A percentile compares a stretch with the other conserved stretches of the same genome.
Evolutionary conservation across 2,113 vertebrate genomes (phyloP).

Genomic region (Puma concolor): DNA sequence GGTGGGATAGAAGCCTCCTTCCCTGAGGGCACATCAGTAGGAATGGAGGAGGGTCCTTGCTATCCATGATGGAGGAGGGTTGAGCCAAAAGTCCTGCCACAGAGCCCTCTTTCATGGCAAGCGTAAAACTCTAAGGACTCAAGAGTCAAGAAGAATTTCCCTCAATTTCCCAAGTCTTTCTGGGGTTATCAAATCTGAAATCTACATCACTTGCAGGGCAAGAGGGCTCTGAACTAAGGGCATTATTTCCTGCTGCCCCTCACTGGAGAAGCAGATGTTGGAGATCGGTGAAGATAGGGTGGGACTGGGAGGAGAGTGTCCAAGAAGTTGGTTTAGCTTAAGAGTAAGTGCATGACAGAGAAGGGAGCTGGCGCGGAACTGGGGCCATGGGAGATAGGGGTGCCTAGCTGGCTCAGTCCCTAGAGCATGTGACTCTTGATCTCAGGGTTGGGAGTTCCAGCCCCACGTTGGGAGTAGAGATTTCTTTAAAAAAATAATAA

Average conservation of each 20-base stretch:
- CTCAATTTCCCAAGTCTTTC: neutral
- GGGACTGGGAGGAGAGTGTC: neutral
- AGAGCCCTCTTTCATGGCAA: neutral
- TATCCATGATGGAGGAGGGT: neutral
- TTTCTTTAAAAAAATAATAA: neutral
- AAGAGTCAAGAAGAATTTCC: neutral
- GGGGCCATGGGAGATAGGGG: neutral
- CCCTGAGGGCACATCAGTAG: neutral
- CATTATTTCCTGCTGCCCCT: neutral
- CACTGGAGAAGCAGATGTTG: neutral
- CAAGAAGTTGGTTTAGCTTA: neutral
- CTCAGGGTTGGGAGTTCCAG: neutral
- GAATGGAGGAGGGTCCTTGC: neutral
- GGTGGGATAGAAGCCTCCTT: neutral
- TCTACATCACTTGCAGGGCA: neutral
- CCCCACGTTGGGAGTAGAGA: neutral
- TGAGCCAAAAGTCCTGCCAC: neutral
- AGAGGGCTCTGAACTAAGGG: neutral
- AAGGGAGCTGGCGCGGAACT: neutral
- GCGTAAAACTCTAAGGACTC: neutral
- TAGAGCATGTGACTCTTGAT: neutral
- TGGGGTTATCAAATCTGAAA: neutral
- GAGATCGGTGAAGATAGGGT: neutral
- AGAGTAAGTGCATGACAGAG: neutral
- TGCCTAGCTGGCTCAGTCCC: neutral